These are phyloP conservation scores for Drosophila nigrodunni DNA, from an alignment of 1,140 invertebrate species.

Conservation along the genomic window DNA sequence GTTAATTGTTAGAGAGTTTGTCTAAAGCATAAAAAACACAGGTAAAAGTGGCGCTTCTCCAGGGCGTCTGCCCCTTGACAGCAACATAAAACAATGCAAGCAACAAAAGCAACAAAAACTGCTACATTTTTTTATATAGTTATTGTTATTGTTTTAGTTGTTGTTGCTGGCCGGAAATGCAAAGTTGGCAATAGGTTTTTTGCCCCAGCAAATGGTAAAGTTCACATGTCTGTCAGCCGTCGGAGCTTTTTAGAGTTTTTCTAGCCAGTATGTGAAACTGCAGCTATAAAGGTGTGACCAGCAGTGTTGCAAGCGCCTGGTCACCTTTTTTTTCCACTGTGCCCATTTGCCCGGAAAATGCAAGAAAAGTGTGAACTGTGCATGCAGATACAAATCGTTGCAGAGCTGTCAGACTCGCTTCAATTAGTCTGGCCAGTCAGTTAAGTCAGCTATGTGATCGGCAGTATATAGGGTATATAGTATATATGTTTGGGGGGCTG, in stretches of 20 bases:
- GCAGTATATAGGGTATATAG: constrained; percentile 6
- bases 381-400: constrained; percentile 74
- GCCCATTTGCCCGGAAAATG: constrained; percentile 46
- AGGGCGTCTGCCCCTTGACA: constrained; percentile 49
- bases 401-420: constrained; percentile 68
- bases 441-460: constrained; percentile 32
- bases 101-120: constrained; percentile 24
- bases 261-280: constrained; percentile 13
- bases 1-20: constrained; percentile 25
- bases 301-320: constrained; percentile 27
- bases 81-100: constrained; percentile 63
- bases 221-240: constrained; percentile 75
- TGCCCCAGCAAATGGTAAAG: constrained; percentile 47
- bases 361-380: constrained; percentile 82
- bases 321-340: constrained; percentile 25
- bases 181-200: constrained; percentile 55
- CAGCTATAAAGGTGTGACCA: constrained; percentile 53
- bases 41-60: constrained; percentile 37
- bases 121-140: constrained; percentile 19
- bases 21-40: neutral
- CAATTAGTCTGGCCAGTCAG: constrained; percentile 77
- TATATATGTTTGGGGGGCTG: constrained; percentile 20
- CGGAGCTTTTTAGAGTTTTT: constrained; percentile 50
- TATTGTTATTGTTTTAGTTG: constrained; percentile 22
- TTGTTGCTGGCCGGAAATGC: constrained; percentile 61